Evolutionary conservation across 2,888 invertebrate species (phyloP), one percentile per base, ranked within the genome.

Genomic region (Hemicrepidius hirtus): DNA sequence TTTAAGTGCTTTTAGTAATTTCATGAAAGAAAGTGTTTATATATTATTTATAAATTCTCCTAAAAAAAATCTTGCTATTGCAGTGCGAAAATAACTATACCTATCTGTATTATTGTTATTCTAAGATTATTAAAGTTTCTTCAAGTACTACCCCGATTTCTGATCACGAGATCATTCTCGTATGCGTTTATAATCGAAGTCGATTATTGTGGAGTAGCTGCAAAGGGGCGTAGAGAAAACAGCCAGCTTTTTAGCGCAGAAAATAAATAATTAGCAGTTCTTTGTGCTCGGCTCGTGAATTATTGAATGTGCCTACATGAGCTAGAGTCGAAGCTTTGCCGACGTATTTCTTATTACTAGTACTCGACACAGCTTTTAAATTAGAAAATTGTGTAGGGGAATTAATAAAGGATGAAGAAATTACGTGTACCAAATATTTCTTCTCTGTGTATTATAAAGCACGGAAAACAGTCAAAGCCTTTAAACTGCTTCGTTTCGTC

Each of bases 231-330:
- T 65, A 68, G 64, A 72, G 57, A 66, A 68, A 63, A 72, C 73
- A 70, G 49, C 50, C 72, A 70, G 76, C 75, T 75, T 77, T 77
- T 78, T 78, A 76, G 73, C 77, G 75, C 66, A 73, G 76, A 79
- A 79, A 79, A 79, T 79, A 78, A 79, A 79, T 79, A 79, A 79
- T 79, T 78, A 77, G 77, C 75, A 75, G 74, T 78, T 77, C 76
- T 78, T 77, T 77, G 75, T 75, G 75, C 69, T 75, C 74, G 67
- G 69, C 67, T 71, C 74, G 70, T 77, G 77, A 77, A 77, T 77
- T 77, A 77, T 77, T 77, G 75, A 77, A 74, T 72, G 75, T 75
- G 75, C 75, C 65, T 75, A 75, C 75, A 75, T 72, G 72, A 68
- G 69, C 72, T 69, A 49, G 62, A 72, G 68, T 60, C 63, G 72